Evolutionary conservation across 1,140 invertebrate genomes (phyloP).

Genomic region (Drosophila nasuta): DNA sequence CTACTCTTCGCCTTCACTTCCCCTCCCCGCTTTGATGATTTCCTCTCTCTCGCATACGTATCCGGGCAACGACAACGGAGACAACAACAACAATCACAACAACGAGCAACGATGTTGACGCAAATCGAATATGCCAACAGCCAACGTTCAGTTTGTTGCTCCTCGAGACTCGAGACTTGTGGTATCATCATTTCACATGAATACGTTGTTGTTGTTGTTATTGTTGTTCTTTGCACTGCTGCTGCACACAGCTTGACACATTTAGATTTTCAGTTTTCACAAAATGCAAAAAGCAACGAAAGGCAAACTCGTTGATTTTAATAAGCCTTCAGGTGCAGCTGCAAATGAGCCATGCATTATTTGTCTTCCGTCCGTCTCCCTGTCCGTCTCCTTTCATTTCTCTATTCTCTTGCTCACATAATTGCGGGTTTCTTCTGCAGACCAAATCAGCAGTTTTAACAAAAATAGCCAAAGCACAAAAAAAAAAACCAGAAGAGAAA

Average conservation of each 20-base stretch:
- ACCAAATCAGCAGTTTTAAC: slow-evolving; percentile 14
- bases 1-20: not conserved
- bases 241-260: slow-evolving; percentile 14
- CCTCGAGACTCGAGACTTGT: slow-evolving; percentile 19
- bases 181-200: slow-evolving; percentile 69
- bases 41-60: slow-evolving; percentile 46
- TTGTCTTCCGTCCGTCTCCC: slow-evolving; percentile 22
- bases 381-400: not conserved
- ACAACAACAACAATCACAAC: slow-evolving; percentile 12
- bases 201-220: slow-evolving; percentile 11
- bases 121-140: slow-evolving; percentile 78
- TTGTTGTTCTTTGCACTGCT: slow-evolving; percentile 24
- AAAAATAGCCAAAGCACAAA: slow-evolving; percentile 40
- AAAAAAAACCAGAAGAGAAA: not conserved
- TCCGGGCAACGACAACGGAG: slow-evolving; percentile 52
- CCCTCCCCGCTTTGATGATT: slow-evolving; percentile 1
- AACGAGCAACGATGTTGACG: slow-evolving; percentile 57
- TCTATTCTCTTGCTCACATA: slow-evolving; percentile 16
- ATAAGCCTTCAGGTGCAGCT: slow-evolving; percentile 80
- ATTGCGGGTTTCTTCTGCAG: slow-evolving; percentile 59
- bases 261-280: slow-evolving; percentile 22
- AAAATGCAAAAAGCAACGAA: not conserved
- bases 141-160: slow-evolving; percentile 45
- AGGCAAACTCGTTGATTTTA: slow-evolving; percentile 45
- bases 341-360: slow-evolving; percentile 80